A percentile compares a stretch with the other conserved stretches of the same genome.
Evolutionary conservation across 2,113 vertebrate genomes (phyloP).

Genomic region (Takifugu flavidus): DNA sequence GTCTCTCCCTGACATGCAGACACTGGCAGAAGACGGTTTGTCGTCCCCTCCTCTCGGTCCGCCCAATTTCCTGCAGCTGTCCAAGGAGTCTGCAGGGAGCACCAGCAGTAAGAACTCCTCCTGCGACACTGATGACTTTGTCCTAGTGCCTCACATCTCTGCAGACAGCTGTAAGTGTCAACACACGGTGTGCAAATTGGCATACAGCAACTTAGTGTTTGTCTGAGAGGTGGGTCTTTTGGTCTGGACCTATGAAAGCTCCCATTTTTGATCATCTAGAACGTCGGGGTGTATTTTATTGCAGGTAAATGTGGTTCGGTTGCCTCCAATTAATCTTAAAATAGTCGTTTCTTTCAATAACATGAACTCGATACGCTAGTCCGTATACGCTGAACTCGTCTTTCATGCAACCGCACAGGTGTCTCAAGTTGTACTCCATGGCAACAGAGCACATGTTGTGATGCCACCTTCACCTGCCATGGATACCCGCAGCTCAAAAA

Average conservation of each 20-base stretch:
- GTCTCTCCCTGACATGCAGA: conserved; percentile 96
- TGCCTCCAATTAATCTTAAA: no score
- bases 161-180: conserved; percentile 74
- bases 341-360: no score
- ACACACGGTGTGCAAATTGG: neutral
- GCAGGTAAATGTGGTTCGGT: no score
- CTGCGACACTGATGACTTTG: conserved; percentile 94
- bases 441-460: no score
- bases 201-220: no score
- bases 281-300: no score
- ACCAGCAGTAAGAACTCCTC: conserved; percentile 96
- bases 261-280: no score
- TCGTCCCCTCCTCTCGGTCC: conserved; percentile 90
- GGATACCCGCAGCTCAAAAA: no score
- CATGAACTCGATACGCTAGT: no score
- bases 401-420: neutral
- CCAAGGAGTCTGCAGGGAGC: conserved; percentile 93
- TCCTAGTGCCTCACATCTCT: conserved; percentile 92
- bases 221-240: no score
- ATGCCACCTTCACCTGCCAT: neutral
- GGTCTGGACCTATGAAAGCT: no score
- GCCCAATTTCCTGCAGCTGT: conserved; percentile 93
- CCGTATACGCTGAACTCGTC: neutral
- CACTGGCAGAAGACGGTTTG: conserved; percentile 87
- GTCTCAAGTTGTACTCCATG: neutral